Conservation (phyloP, 2,113 vertebrate species). For the Bungarus multicinctus region DNA sequence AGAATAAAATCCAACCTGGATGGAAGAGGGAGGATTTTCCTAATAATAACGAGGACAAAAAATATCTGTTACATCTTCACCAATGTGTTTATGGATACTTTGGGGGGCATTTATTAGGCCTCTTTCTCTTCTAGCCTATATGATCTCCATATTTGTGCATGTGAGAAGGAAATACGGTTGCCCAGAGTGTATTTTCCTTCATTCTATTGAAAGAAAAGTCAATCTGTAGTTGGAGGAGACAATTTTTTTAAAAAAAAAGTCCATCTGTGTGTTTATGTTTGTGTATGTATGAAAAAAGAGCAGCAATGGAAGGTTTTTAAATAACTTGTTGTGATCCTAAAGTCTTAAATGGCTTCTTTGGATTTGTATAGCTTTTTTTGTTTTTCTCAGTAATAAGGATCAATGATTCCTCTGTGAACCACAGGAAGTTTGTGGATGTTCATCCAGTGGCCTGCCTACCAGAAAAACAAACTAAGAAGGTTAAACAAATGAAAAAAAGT, state of each 20-base stretch:
- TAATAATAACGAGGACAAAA: accelerated
- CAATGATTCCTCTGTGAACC: neutral
- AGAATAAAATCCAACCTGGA: neutral
- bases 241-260: neutral
- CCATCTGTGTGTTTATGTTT: neutral
- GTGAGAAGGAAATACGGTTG: neutral
- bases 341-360: neutral
- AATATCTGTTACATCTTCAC: neutral
- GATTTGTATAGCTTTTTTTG: neutral
- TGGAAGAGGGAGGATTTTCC: neutral
- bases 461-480: neutral
- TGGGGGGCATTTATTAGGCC: neutral
- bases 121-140: neutral
- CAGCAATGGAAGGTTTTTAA: neutral
- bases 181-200: neutral
- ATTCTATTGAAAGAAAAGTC: neutral
- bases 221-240: neutral
- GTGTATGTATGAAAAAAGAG: neutral
- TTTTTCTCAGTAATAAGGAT: neutral
- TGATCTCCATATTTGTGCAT: neutral
- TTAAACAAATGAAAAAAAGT: neutral
- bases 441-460: neutral
- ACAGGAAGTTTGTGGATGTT: neutral
- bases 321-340: neutral
- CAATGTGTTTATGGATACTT: neutral